Evolutionary conservation across 2,113 vertebrate species (phyloP).

Genomic region (Crotalus tigris): DNA sequence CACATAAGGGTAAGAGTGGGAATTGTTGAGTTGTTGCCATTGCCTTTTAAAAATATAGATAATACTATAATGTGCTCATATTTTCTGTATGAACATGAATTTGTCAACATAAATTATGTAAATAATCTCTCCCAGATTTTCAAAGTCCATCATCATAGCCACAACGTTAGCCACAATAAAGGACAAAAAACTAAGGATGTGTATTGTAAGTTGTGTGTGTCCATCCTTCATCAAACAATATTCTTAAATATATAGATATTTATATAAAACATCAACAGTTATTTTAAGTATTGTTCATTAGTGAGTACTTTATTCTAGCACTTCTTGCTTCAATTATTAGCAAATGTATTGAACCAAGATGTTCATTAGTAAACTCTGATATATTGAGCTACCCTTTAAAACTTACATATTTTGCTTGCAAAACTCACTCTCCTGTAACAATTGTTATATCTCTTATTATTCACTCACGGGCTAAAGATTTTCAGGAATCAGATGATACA

Average conservation of each 20-base stretch:
- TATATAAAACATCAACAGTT: neutral
- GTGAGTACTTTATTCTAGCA: neutral
- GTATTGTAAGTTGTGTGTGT: neutral
- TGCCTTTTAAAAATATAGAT: neutral
- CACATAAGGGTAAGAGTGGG: neutral
- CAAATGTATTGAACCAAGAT: neutral
- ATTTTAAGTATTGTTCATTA: neutral
- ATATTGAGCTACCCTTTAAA: neutral
- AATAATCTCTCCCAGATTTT: neutral
- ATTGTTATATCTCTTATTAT: neutral
- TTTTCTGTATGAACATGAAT: accelerated
- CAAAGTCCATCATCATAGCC: neutral
- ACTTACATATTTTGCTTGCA: neutral
- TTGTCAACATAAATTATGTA: neutral
- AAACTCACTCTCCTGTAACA: neutral
- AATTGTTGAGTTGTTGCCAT: neutral
- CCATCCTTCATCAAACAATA: neutral
- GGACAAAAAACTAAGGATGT: neutral
- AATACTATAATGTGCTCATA: accelerated
- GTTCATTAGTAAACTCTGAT: neutral
- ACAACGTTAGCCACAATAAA: neutral
- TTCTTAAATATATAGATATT: neutral
- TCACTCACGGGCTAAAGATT: neutral
- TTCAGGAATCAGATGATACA: neutral
- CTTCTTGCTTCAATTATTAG: neutral